Evolutionary conservation across 2,797 vertebrate species (phyloP), one percentile per base, ranked within the genome.

Genomic region (Xenopus petersii): DNA sequence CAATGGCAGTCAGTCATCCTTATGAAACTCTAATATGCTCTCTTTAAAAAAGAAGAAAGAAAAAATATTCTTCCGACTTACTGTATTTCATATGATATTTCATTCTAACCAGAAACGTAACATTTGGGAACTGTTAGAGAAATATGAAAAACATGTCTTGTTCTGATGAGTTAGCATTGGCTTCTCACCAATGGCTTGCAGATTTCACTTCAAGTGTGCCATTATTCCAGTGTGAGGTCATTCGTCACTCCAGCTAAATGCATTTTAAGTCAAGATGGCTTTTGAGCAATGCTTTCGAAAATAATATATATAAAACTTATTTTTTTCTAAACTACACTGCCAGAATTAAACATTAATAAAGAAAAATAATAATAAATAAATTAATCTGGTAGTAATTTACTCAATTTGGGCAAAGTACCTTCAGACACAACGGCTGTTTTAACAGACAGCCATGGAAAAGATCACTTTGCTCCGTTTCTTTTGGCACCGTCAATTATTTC

Each of bases 191-290:
- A 15, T 64, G 12, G n/a, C 74, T 82, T 81, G 62, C 64, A 75
- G 26, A 78, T 76, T 64, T 26, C 51, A 30, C 0, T 0, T n/a
- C 54, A 67, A 66, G 51, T 56, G 49, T 74, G 60, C 78, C 80
- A 54, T 79, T 71, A 56, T 58, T 12, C 62, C 83, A 73, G 21
- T 74, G 70, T 85, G 75, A 85, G 67, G 77, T 83, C 78, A 81
- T 74, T 81, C 80, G 70, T 79, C 71, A 80, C 26, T 72, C 51
- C 66, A 82, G 69, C 48, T 84, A 79, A 79, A 75, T 46, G 66
- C 56, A 55, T 58, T 30, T 85, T 81, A 81, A 80, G 13, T 24
- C 74, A 59, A 83, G 87, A 80, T 79, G 11, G 76, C 13, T 77
- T 84, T 73, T 54, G 60, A 78, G 65, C 71, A 68, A 79, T 67